These are phyloP conservation scores for Crotalus tigris DNA, from an alignment of 2,113 vertebrate genomes.

Conservation along the genomic window DNA sequence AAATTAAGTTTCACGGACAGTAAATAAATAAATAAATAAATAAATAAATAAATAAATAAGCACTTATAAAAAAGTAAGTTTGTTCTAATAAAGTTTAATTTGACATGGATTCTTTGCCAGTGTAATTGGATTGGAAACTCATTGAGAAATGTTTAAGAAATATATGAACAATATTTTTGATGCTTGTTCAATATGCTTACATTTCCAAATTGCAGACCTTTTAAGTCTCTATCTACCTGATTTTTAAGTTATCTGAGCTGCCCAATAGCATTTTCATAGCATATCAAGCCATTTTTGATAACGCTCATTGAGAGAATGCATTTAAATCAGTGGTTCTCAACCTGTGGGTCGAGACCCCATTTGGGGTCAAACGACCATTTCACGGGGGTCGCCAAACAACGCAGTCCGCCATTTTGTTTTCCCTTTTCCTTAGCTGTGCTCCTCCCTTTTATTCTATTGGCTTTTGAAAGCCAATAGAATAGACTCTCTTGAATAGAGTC, in stretches of 20 bases:
- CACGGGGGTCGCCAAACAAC: no score
- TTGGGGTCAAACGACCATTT: no score
- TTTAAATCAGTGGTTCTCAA: no score
- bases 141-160: not conserved
- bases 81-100: not conserved
- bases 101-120: not conserved
- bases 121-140: not conserved
- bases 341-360: no score
- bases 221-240: constrained; percentile 4
- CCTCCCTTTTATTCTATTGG: no score
- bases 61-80: not conserved
- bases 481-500: no score
- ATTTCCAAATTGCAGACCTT: constrained; percentile 4
- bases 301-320: not conserved
- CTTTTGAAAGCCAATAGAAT: no score
- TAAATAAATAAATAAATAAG: no score
- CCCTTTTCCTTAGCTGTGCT: no score
- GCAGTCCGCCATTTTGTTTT: no score
- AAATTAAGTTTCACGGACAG: not conserved
- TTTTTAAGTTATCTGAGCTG: constrained; percentile 1
- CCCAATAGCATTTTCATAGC: not conserved
- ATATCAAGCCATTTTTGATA: not conserved
- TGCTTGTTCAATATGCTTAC: not conserved
- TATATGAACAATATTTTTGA: not conserved
- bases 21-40: no score